phyloP scores from a whole-genome alignment of 2,113 vertebrate genomes.

The Micromys minutus region DNA sequence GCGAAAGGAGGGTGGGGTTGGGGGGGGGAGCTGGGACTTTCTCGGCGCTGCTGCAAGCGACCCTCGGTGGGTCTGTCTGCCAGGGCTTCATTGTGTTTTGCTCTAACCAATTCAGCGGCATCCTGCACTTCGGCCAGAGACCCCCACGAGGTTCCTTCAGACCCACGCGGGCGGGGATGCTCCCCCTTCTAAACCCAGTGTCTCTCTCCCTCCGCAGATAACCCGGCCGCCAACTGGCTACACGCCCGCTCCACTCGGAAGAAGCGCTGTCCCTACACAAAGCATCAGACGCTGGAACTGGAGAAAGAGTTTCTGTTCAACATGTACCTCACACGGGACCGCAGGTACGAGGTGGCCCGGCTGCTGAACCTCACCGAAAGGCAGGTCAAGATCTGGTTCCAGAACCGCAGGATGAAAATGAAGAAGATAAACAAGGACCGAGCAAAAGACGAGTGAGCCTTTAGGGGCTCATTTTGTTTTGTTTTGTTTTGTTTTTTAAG shows the following conservation, averaged over 20 bases:
- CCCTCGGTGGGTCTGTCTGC: slow-evolving; percentile 65
- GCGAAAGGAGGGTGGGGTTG: neutral
- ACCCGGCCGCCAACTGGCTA: slow-evolving; percentile 98
- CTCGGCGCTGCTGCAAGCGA: slow-evolving; percentile 70
- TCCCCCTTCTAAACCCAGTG: slow-evolving; percentile 25
- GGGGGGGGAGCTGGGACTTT: slow-evolving; percentile 35
- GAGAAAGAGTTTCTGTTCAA: slow-evolving; percentile 99
- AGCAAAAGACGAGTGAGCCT: slow-evolving; percentile 92
- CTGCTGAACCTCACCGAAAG: slow-evolving; percentile 97
- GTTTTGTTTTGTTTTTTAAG: no score
- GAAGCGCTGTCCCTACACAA: slow-evolving; percentile 98
- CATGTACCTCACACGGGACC: slow-evolving; percentile 99
- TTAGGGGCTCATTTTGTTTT: slow-evolving; percentile 44
- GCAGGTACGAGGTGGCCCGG: slow-evolving; percentile 97
- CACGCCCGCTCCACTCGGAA: slow-evolving; percentile 98
- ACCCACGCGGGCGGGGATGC: neutral
- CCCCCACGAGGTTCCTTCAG: neutral
- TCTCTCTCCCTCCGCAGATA: slow-evolving; percentile 87
- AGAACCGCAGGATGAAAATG: slow-evolving; percentile 99
- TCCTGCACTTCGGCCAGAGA: slow-evolving; percentile 37
- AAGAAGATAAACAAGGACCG: slow-evolving; percentile 99
- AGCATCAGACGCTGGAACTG: slow-evolving; percentile 97
- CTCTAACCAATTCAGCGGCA: neutral
- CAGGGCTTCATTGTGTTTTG: slow-evolving; percentile 76
- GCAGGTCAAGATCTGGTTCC: slow-evolving; percentile 99